These are phyloP conservation scores for Rhodinocichla rosea DNA, from an alignment of 2,113 vertebrate genomes.

Conservation along the genomic window DNA sequence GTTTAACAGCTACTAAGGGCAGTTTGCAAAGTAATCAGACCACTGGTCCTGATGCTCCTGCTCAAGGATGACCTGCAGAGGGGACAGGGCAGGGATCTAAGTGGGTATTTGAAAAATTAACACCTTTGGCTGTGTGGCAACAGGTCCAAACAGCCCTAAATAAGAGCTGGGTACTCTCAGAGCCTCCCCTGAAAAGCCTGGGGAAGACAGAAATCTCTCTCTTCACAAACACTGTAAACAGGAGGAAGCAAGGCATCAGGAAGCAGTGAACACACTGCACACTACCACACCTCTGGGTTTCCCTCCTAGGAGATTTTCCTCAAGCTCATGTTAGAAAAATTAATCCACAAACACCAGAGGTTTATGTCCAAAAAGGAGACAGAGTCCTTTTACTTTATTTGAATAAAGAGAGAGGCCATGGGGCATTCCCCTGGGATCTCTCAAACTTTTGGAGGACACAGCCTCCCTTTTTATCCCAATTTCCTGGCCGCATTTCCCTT, in stretches of 20 bases:
- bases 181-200: neutral
- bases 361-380: no score
- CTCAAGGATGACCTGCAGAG: rapidly evolving
- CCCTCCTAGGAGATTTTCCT: neutral
- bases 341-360: no score
- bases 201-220: neutral
- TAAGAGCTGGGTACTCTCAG: neutral
- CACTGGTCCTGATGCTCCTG: neutral
- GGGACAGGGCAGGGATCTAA: neutral
- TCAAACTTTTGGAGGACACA: no score
- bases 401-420: no score
- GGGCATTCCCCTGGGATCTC: no score
- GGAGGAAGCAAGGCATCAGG: neutral
- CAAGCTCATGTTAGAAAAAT: no score
- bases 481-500: no score
- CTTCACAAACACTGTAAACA: neutral
- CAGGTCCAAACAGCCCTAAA: neutral
- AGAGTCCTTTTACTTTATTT: no score
- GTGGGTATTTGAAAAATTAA: neutral
- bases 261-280: rapidly evolving
- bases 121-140: neutral
- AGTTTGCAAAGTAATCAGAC: neutral
- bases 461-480: no score
- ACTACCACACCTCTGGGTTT: no score
- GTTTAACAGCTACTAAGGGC: neutral